Evolutionary conservation across 2,797 vertebrate species (phyloP).

Genomic region (Premnoplex brunnescens): DNA sequence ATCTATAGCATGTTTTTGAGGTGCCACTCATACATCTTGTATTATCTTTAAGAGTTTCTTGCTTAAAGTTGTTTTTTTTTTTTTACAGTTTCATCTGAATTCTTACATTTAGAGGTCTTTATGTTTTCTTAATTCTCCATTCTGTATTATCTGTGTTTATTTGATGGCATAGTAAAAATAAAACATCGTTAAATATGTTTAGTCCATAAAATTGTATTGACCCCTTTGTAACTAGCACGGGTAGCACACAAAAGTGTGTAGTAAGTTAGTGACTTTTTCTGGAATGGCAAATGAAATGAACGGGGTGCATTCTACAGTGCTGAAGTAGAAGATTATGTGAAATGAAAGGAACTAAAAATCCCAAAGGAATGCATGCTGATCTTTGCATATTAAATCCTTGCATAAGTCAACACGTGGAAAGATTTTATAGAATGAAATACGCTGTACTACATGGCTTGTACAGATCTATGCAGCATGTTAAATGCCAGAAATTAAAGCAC

Average conservation of each 20-base stretch:
- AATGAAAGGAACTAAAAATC: background rate
- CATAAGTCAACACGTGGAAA: background rate
- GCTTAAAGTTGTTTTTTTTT: background rate
- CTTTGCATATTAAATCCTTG: background rate
- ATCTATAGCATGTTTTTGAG: background rate
- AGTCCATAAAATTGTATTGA: background rate
- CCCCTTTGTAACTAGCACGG: background rate
- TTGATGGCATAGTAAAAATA: conserved; percentile 12
- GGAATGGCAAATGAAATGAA: background rate
- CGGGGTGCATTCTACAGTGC: background rate
- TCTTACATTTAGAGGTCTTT: background rate
- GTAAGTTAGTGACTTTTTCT: background rate
- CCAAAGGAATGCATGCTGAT: background rate
- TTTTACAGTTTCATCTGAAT: background rate
- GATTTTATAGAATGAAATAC: background rate
- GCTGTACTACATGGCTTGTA: background rate
- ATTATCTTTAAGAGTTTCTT: background rate
- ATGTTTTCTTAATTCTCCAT: background rate
- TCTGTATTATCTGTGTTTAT: conserved; percentile 6
- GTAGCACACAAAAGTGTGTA: background rate
- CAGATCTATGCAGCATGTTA: background rate
- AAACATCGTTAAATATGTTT: background rate
- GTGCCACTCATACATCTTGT: background rate
- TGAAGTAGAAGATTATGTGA: background rate
- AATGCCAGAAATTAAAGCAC: background rate